Evolutionary conservation across 2,113 vertebrate genomes (phyloP), one percentile per base, ranked within the genome.

Genomic region (Recurvirostra avosetta): DNA sequence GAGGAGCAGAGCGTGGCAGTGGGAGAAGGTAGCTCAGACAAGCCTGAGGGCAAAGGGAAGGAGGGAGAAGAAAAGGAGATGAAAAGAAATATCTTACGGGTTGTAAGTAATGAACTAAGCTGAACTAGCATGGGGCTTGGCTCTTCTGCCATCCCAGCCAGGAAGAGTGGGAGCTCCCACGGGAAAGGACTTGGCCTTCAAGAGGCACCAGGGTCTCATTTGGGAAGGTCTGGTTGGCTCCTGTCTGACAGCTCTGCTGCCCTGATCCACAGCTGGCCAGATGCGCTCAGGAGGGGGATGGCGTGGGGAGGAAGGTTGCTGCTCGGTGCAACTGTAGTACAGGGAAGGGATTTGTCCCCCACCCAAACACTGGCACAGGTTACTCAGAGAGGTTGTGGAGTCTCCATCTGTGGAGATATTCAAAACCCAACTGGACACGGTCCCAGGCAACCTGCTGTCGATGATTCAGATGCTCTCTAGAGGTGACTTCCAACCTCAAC

Each of bases 231-330:
- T 50, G n/a, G 22, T 25, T 71, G 58, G 17, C 41, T 71, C 17
- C 71, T 26, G 22, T 12, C 18, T 30, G 49, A 21, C 25, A 66
- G 26, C 36, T 52, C 29, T 50, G 59, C 30, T 41, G 55, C 16
- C 47, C 71, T 59, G 53, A 18, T n/a, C 53, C 47, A 70, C 79
- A 53, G 11, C 65, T 29, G 41, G n/a, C 50, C 66, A 72, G 73
- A 34, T 77, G 73, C 58, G 66, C 32, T 38, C 2, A 0, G 49
- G 63, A 62, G 8, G 15, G 19, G 29, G 13, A 10, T 15, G 12
- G 19, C 0, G 0, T 5, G 3, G 17, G 38, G 22, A 43, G 17
- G 32, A 15, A 36, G 1, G 25, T 15, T 47, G 63, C 47, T 55
- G 13, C 55, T 62, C 1, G 0, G 16, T 55, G 63, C n/a, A 49